A percentile compares a stretch with the other conserved stretches of the same genome.
Evolutionary conservation across 2,888 invertebrate species (phyloP).

Genomic region (Anticlea derivata): DNA sequence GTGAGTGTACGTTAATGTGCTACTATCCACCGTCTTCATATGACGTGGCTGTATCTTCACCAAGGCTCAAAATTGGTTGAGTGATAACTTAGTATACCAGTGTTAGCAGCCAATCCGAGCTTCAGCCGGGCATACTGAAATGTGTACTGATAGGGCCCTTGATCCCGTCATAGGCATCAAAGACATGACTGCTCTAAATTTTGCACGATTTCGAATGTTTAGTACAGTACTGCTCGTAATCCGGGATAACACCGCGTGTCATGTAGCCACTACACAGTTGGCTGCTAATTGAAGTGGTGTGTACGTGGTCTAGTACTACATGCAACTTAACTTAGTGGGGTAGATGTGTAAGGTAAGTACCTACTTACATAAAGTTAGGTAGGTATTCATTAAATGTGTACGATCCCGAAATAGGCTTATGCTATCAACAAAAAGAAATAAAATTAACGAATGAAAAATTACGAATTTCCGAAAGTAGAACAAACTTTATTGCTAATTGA

Average conservation of each 20-base stretch:
- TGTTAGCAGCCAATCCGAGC: slow-evolving; percentile 5
- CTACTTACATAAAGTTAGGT: slow-evolving; percentile 5
- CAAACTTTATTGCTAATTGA: too few species aligned
- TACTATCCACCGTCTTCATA: too few species aligned
- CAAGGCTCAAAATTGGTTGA: too few species aligned
- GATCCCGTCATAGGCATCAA: slow-evolving; percentile 78
- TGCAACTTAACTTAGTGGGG: slow-evolving; percentile 46
- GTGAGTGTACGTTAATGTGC: too few species aligned
- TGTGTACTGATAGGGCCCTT: slow-evolving; percentile 45
- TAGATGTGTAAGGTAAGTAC: slow-evolving; percentile 12
- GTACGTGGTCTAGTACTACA: slow-evolving; percentile 47
- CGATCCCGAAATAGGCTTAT: too few species aligned
- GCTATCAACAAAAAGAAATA: too few species aligned
- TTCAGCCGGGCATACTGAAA: slow-evolving; percentile 7
- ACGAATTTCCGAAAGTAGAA: too few species aligned
- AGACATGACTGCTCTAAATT: slow-evolving; percentile 72
- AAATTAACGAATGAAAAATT: too few species aligned
- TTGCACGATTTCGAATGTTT: slow-evolving; percentile 66
- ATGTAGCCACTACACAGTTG: slow-evolving; percentile 63
- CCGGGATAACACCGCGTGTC: slow-evolving; percentile 71
- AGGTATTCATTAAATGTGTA: background rate
- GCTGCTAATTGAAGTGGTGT: slow-evolving; percentile 68
- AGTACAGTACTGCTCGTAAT: slow-evolving; percentile 67
- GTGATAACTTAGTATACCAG: background rate
- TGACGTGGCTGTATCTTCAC: too few species aligned